These are phyloP conservation scores for Phoebastria nigripes DNA, from an alignment of 2,797 vertebrate genomes.

Conservation along the genomic window DNA sequence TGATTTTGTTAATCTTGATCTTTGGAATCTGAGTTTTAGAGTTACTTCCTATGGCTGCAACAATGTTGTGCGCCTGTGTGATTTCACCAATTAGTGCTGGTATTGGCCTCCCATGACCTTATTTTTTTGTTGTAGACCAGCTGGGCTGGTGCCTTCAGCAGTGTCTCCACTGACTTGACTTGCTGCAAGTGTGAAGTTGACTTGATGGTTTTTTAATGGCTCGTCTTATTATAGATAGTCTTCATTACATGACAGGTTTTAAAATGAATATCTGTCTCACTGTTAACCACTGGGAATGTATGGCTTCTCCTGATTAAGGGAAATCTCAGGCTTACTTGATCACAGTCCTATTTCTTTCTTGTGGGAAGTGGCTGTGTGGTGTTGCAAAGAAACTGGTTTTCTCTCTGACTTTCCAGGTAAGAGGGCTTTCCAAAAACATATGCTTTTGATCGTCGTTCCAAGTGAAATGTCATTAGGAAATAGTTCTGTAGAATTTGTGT, in stretches of 20 bases:
- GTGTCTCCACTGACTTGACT: background rate
- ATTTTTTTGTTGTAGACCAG: background rate
- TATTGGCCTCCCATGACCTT: fast-evolving
- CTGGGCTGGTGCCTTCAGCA: background rate
- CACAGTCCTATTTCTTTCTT: fast-evolving
- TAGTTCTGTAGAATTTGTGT: background rate
- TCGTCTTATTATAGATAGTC: background rate
- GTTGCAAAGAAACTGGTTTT: background rate
- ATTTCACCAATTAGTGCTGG: background rate
- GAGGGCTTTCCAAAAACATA: background rate
- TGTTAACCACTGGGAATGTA: background rate
- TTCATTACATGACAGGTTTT: background rate
- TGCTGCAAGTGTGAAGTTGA: background rate
- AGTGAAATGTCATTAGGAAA: background rate
- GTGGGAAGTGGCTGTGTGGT: background rate
- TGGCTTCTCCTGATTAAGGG: background rate
- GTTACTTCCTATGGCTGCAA: fast-evolving
- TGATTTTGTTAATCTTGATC: background rate
- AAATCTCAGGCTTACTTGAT: background rate
- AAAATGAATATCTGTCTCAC: background rate
- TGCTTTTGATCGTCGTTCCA: background rate
- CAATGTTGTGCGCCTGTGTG: background rate
- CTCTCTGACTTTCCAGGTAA: background rate
- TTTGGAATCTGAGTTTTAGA: background rate
- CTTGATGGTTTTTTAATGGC: background rate